Percentiles rank a stretch among this genome's conserved stretches.
Conservation (phyloP, 2,113 vertebrate genomes). For the Grantiella picta region DNA sequence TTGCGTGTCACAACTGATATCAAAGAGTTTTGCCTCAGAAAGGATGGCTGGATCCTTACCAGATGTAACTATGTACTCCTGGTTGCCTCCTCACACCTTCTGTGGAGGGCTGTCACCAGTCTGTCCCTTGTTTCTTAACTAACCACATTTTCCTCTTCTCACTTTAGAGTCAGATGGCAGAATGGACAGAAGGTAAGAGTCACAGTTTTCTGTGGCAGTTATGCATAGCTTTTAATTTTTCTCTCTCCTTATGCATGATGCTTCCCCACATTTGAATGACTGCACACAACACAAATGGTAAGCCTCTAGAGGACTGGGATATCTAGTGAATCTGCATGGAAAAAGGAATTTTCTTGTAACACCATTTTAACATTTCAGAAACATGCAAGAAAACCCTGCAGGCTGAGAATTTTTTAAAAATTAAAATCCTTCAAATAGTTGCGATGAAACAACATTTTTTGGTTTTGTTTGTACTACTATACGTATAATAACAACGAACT, state of each 20-base stretch:
- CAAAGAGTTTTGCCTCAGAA: background rate
- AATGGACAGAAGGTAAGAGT: slow-evolving; percentile 58
- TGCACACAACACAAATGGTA: background rate
- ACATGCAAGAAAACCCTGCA: background rate
- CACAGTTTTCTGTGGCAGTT: background rate
- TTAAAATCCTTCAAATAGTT: background rate
- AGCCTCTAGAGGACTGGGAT: background rate
- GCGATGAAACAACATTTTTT: background rate
- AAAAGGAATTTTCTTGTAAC: background rate
- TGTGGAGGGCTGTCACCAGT: background rate
- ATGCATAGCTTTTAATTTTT: background rate
- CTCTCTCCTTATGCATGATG: background rate
- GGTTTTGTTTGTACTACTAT: background rate
- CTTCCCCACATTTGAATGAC: background rate
- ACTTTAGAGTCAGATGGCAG: slow-evolving; percentile 45
- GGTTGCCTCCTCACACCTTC: background rate
- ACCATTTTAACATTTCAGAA: background rate
- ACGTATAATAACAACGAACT: background rate
- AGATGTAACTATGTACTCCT: background rate
- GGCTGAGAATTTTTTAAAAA: background rate
- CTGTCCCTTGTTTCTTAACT: background rate
- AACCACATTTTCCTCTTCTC: slow-evolving; percentile 12
- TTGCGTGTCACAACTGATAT: background rate
- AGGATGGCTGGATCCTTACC: background rate
- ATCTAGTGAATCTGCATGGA: background rate